Conservation (phyloP, 2,797 vertebrate species). For the Amphiprion clarkii region DNA sequence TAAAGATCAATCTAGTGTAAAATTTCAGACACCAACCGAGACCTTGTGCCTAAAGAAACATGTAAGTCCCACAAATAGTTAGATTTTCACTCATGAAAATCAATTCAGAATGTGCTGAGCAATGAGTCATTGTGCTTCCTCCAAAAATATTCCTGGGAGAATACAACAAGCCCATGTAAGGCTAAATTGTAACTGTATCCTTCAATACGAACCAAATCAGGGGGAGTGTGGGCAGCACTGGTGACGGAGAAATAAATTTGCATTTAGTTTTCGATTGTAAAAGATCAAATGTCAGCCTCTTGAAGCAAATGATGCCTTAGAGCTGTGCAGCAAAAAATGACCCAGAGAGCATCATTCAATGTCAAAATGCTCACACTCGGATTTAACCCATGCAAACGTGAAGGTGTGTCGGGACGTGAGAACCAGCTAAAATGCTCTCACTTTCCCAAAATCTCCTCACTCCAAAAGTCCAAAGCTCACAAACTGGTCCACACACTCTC, state of each 20-base stretch:
- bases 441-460: conserved; percentile 4
- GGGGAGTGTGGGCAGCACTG: conserved; percentile 11
- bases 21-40: conserved; percentile 23
- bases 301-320: conserved; percentile 20
- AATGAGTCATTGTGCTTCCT: conserved; percentile 60
- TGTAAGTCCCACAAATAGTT: conserved; percentile 44
- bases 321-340: conserved; percentile 1
- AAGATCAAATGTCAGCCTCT: conserved; percentile 19
- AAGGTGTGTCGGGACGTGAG: too few species aligned
- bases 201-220: conserved; percentile 22
- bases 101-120: conserved; percentile 48
- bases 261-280: conserved; percentile 2
- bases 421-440: too few species aligned
- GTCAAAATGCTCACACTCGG: neutral
- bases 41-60: conserved; percentile 43
- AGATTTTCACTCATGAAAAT: conserved; percentile 56
- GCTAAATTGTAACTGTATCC: conserved; percentile 61
- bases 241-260: conserved; percentile 42
- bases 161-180: conserved; percentile 73
- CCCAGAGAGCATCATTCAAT: neutral
- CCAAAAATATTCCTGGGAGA: conserved; percentile 57
- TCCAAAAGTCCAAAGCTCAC: neutral
- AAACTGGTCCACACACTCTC: neutral
- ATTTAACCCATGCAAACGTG: neutral
- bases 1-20: conserved; percentile 32